Conservation (phyloP, 2,113 vertebrate genomes). For the Lycaon pictus region DNA sequence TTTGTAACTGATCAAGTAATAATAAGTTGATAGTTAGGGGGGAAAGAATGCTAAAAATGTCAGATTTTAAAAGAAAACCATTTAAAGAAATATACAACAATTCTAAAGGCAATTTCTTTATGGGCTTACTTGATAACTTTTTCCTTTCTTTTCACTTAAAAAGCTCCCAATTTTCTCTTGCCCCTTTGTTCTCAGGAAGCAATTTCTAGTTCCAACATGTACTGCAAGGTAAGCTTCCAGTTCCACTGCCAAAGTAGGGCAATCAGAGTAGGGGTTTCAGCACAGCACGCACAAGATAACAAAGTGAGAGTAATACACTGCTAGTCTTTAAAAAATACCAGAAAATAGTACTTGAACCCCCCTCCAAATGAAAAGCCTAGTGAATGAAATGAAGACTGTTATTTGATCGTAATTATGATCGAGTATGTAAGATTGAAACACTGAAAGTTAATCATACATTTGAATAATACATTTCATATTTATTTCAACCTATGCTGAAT, state of each 20-base stretch:
- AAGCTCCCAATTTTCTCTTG: slow-evolving; percentile 5
- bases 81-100: background rate
- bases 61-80: background rate
- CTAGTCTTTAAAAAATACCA: background rate
- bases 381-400: slow-evolving; percentile 54
- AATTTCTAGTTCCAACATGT: background rate
- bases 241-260: background rate
- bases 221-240: background rate
- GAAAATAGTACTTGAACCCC: background rate
- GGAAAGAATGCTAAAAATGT: background rate
- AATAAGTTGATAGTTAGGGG: background rate
- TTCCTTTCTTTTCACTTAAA: background rate
- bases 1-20: slow-evolving; percentile 4
- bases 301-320: background rate
- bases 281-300: background rate
- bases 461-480: slow-evolving; percentile 59
- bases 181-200: background rate
- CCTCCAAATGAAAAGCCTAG: slow-evolving; percentile 41
- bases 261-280: background rate
- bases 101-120: background rate
- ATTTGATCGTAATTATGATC: slow-evolving; percentile 15
- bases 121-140: background rate
- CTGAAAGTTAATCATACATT: slow-evolving; percentile 55
- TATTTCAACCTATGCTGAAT: slow-evolving; percentile 44
- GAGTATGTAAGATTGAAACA: slow-evolving; percentile 15